phyloP scores from a whole-genome alignment of 1,140 invertebrate species.

The Manduca sexta region DNA sequence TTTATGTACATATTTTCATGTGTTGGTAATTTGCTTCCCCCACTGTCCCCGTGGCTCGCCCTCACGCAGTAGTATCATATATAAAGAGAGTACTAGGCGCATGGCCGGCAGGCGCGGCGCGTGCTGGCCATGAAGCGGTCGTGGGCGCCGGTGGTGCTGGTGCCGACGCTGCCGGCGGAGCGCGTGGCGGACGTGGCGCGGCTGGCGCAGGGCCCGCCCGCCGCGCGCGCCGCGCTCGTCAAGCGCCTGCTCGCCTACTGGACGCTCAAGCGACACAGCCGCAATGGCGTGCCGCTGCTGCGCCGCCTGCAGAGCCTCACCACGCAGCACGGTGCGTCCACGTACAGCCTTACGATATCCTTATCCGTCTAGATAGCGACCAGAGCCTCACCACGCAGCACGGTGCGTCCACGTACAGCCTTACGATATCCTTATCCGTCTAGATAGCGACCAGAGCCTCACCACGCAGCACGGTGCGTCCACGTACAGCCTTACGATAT shows the following conservation, averaged over 20 bases:
- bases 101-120: constrained; percentile 76
- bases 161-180: constrained; percentile 94
- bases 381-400: too few species aligned
- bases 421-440: too few species aligned
- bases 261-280: constrained; percentile 95
- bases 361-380: too few species aligned
- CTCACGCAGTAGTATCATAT: too few species aligned
- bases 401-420: too few species aligned
- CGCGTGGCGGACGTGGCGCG: constrained; percentile 89
- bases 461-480: too few species aligned
- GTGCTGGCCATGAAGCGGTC: constrained; percentile 87
- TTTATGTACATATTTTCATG: too few species aligned
- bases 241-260: constrained; percentile 93
- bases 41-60: too few species aligned
- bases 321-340: constrained; percentile 66
- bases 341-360: too few species aligned
- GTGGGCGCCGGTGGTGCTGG: constrained; percentile 91
- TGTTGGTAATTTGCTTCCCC: too few species aligned
- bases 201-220: constrained; percentile 65
- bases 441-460: too few species aligned
- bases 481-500: too few species aligned
- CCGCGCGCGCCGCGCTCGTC: constrained; percentile 87
- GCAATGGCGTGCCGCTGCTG: constrained; percentile 96
- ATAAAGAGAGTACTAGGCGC: neutral
- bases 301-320: constrained; percentile 86